Base-by-base conservation (phyloP, 2,113 vertebrate genomes). In the Hemiscyllium ocellatum region DNA sequence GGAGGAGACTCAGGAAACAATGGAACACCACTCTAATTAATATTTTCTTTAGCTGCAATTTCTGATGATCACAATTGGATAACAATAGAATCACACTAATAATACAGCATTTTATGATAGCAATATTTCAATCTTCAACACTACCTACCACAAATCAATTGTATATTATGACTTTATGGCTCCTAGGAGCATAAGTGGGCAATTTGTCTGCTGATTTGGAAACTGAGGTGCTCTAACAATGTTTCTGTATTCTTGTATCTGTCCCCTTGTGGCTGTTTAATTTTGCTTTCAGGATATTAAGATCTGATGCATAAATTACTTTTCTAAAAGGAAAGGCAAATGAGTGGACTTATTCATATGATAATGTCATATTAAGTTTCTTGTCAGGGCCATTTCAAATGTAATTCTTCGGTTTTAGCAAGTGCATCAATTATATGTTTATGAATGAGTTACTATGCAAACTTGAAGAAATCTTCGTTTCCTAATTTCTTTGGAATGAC, bases 311-410 rank as follows among this genome's bases (percentile, higher is more conserved):
- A 72, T 95, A 29, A 95, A 95, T 95, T 72, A 72, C 15, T 52
- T 95, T 6, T 8, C 29, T 95, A 95, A 15, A 26, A 95, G 52
- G 68, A 52, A 95, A 72, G 24, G 52, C 24, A 95, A 17, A 52
- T 72, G 94, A 95, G 47, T 72, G 24, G 42, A 72, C 8, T 95
- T 95, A 95, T 76, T 95, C 94, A 95, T 76, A 70, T 95, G 94
- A 95, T 95, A 72, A 95, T 95, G 69, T 95, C 47, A 95, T 95
- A 52, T 95, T 76, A 72, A 68, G 15, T 72, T 95, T 72, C 15
- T 42, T 95, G 94, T 72, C 42, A 70, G 29, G 69, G 69, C 13
- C 68, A 95, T 72, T 47, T 95, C 69, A 70, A 52, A 95, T 95
- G 26, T 72, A 72, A 70, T 72, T 69, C 93, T 50, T 69, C 37